Evolutionary conservation across 2,797 vertebrate genomes (phyloP).

Genomic region (Myotis pilosus): DNA sequence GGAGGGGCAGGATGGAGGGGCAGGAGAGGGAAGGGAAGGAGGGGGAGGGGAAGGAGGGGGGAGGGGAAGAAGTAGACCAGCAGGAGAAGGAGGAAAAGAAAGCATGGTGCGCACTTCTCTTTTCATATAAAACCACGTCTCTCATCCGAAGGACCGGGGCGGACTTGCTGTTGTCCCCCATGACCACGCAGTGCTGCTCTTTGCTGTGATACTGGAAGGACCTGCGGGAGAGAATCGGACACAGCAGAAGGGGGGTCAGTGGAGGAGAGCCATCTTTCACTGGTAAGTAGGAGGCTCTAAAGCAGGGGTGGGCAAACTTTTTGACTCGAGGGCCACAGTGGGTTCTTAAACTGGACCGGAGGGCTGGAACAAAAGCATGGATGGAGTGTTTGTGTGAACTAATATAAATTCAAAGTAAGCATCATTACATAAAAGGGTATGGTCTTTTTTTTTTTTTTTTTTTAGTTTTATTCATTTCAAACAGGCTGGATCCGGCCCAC

Average conservation of each 20-base stretch:
- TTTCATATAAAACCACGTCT: constrained; percentile 90
- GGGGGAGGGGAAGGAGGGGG: too few species aligned
- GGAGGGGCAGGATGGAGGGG: too few species aligned
- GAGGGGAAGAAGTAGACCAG: not conserved
- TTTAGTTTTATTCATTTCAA: too few species aligned
- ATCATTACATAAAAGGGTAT: too few species aligned
- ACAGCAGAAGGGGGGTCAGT: not conserved
- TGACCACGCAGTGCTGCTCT: constrained; percentile 90
- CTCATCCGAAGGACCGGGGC: constrained; percentile 84
- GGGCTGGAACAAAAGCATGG: too few species aligned
- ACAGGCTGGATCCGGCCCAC: too few species aligned
- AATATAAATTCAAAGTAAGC: too few species aligned
- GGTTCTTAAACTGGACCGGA: too few species aligned
- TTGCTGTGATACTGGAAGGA: constrained; percentile 91
- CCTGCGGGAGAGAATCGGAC: constrained; percentile 80
- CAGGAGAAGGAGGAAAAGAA: not conserved
- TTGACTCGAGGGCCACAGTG: too few species aligned
- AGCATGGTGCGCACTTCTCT: constrained; percentile 82
- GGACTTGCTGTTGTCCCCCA: constrained; percentile 89
- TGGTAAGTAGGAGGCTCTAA: not conserved
- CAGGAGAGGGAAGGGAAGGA: too few species aligned
- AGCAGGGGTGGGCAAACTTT: not conserved
- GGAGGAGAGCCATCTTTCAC: not conserved
- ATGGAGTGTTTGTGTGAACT: too few species aligned
- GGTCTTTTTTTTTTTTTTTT: too few species aligned